These are phyloP conservation scores for Oscheius sp. DNA, from an alignment of 2,888 invertebrate species.

Conservation along the genomic window DNA sequence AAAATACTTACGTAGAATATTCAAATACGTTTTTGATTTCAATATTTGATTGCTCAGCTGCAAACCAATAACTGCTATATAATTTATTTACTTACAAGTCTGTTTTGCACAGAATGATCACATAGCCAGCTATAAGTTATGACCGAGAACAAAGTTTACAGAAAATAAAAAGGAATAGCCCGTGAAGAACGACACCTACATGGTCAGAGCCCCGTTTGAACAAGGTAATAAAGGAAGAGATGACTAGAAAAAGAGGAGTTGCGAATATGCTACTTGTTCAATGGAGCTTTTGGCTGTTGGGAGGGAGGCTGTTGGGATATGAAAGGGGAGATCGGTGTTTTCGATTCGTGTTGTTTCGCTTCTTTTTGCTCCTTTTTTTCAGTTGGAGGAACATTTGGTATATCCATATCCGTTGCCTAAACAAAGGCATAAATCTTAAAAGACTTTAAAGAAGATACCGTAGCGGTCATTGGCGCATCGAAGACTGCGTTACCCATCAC, in stretches of 20 bases:
- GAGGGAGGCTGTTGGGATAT: not conserved
- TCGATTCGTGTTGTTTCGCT: not conserved
- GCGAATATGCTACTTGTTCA: constrained; percentile 10
- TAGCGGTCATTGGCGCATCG: constrained; percentile 16
- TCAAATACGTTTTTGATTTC: no score
- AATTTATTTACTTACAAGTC: not conserved
- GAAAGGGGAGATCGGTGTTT: not conserved
- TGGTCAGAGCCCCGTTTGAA: constrained; percentile 18
- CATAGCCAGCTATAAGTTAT: not conserved
- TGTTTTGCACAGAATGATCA: constrained; percentile 18
- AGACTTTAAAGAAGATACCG: not conserved
- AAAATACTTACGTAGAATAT: no score
- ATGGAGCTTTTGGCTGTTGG: constrained; percentile 2
- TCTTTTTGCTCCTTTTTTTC: not conserved
- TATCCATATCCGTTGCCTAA: not conserved
- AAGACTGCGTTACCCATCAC: constrained; percentile 1
- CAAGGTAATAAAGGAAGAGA: not conserved
- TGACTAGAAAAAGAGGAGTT: not conserved
- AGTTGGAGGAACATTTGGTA: not conserved
- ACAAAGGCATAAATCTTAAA: not conserved
- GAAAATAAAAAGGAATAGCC: not conserved
- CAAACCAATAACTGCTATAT: no score
- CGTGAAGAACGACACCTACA: constrained; percentile 18
- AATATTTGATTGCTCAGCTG: no score
- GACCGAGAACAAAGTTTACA: not conserved